phyloP scores from a whole-genome alignment of 2,888 invertebrate genomes.

The Odontocolon sp. region DNA sequence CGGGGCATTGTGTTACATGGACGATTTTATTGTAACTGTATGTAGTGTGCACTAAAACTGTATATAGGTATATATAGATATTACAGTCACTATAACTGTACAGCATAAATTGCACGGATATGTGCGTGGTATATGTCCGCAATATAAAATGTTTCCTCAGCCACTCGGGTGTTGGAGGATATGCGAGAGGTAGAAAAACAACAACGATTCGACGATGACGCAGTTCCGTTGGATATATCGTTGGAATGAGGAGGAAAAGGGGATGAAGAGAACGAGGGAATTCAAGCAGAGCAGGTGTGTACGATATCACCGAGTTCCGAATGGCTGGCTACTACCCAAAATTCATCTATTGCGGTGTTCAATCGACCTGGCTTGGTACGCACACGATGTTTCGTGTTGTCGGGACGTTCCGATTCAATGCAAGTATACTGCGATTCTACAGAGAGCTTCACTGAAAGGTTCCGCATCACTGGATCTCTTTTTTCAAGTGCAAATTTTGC shows the following conservation, averaged over 20 bases:
- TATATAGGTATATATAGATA: too few relatives aligned
- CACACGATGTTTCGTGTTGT: background rate
- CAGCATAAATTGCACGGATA: too few relatives aligned
- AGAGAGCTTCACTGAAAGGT: background rate
- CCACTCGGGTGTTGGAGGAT: too few relatives aligned
- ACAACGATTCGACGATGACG: background rate
- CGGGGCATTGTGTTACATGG: too few relatives aligned
- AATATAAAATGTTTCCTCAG: too few relatives aligned
- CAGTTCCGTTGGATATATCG: background rate
- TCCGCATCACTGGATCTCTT: background rate
- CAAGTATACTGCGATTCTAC: background rate
- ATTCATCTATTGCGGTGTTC: conserved; percentile 1
- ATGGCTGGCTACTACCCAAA: background rate
- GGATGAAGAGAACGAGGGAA: background rate
- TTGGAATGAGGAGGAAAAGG: too few relatives aligned
- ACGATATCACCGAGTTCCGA: conserved; percentile 6
- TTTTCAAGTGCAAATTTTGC: conserved; percentile 6
- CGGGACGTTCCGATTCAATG: background rate
- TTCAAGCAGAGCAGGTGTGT: background rate
- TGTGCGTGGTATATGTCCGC: too few relatives aligned
- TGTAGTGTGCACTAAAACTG: too few relatives aligned
- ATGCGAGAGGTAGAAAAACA: too few relatives aligned
- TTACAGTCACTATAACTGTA: too few relatives aligned
- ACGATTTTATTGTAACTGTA: too few relatives aligned
- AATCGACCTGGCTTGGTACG: conserved; percentile 3